These are phyloP conservation scores for Aethes cnicana DNA, from an alignment of 2,888 invertebrate species.

Conservation along the genomic window DNA sequence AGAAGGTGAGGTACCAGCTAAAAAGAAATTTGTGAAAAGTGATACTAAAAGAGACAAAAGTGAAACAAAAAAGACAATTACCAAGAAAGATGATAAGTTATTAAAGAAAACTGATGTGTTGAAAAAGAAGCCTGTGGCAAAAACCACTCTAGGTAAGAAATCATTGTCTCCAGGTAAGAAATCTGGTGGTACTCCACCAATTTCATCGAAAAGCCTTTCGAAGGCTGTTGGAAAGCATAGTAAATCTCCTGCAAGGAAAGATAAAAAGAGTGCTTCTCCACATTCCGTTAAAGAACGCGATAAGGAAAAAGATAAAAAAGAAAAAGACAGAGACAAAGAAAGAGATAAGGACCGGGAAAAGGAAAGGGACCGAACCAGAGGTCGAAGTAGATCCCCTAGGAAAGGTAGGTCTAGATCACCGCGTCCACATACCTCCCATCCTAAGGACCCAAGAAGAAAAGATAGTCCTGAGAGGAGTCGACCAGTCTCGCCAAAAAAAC, in stretches of 20 bases:
- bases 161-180: conserved; percentile 78
- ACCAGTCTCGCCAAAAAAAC: conserved; percentile 77
- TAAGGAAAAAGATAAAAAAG: conserved; percentile 74
- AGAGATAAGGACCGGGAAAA: conserved; percentile 75
- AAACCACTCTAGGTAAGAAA: conserved; percentile 68
- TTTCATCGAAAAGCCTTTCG: conserved; percentile 65
- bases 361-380: conserved; percentile 78
- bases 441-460: conserved; percentile 73
- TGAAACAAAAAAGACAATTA: conserved; percentile 66
- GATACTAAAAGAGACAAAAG: conserved; percentile 71
- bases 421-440: conserved; percentile 57
- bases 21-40: conserved; percentile 78
- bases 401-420: conserved; percentile 75
- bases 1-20: conserved; percentile 81
- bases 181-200: conserved; percentile 77
- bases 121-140: conserved; percentile 64
- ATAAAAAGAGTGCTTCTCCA: conserved; percentile 66
- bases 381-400: conserved; percentile 73
- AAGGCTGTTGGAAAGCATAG: conserved; percentile 67
- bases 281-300: conserved; percentile 73
- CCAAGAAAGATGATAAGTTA: conserved; percentile 71
- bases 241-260: conserved; percentile 73
- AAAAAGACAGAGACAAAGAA: conserved; percentile 71
- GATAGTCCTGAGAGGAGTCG: conserved; percentile 76
- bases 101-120: conserved; percentile 63